Evolutionary conservation across 2,888 invertebrate species (phyloP), one percentile per base, ranked within the genome.

Genomic region (Lepidochitona cinerea): DNA sequence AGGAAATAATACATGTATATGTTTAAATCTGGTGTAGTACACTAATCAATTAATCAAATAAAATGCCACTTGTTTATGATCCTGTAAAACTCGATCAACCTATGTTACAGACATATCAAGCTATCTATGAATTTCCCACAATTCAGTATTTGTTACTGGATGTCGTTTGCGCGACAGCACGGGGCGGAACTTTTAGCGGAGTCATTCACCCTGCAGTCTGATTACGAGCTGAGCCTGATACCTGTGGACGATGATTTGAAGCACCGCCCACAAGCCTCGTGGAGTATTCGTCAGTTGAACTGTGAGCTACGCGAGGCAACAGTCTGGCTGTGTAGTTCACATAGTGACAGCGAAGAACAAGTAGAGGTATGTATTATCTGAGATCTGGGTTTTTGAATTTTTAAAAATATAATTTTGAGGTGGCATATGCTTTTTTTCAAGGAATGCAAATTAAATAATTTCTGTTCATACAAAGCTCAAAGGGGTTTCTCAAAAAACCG

Each of bases 101-200:
- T n/a, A n/a, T n/a, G n/a, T 35, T 2, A 32, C 89, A 94, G 95
- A 81, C 95, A 95, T 85, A 94, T 98, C 37, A 94, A 96, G 88
- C 92, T 98, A 4, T 94, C 96, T 6, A 93, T 98, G 84, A 96
- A 95, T 0, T 92, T 98, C 70, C 97, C 98, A 86, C 94, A 95
- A 82, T 92, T 93, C 83, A 90, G 92, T 79, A 92, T 97, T 9
- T 95, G 95, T 89, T 99, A 99, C 92, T 99, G 98, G 99, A 97
- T 98, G 93, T 98, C 98, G 0, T 98, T 97, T 83, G 96, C 97
- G 0, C 95, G 96, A 93, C 97, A 97, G 88, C 94, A 96, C 76
- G 98, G 98, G 5, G 82, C 84, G 2, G 87, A 89, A 70, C 83
- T 90, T 69, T 75, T 82, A 23, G 86, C 89, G 4, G 87, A 85